Percentiles rank a stretch among this genome's conserved stretches.
phyloP scores from a whole-genome alignment of 2,888 invertebrate species.

The Scotopteryx bipunctaria region DNA sequence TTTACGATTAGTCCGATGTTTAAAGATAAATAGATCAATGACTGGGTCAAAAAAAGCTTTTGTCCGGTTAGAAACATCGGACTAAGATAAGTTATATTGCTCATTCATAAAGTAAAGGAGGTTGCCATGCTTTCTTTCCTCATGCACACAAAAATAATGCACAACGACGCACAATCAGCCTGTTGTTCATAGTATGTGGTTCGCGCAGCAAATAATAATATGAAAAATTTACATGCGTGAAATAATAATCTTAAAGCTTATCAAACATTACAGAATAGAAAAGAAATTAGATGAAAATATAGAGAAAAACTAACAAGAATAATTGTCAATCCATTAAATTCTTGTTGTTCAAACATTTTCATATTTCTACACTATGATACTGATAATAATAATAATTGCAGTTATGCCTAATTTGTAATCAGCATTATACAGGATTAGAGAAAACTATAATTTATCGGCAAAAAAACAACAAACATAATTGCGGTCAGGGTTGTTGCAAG shows the following conservation, averaged over 20 bases:
- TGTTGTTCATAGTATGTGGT: slow-evolving; percentile 15
- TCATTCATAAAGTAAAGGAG: slow-evolving; percentile 24
- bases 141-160: slow-evolving; percentile 29
- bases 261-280: slow-evolving; percentile 8
- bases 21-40: not conserved
- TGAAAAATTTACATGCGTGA: slow-evolving; percentile 20
- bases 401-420: slow-evolving; percentile 2
- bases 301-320: slow-evolving; percentile 9
- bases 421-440: slow-evolving; percentile 4
- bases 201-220: slow-evolving; percentile 25
- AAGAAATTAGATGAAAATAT: slow-evolving; percentile 6
- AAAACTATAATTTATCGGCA: not conserved
- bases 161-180: slow-evolving; percentile 29
- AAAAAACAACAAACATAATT: slow-evolving; percentile 11
- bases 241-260: slow-evolving; percentile 22
- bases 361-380: slow-evolving; percentile 16
- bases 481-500: slow-evolving; percentile 1
- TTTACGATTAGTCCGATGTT: slow-evolving; percentile 8
- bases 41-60: not conserved
- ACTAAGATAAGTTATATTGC: not conserved
- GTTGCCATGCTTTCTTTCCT: slow-evolving; percentile 28
- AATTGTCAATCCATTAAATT: not conserved
- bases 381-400: not conserved
- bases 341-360: slow-evolving; percentile 1
- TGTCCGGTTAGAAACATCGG: not conserved